Base-by-base conservation (phyloP, 2,113 vertebrate genomes). In the Saguinus imperator region DNA sequence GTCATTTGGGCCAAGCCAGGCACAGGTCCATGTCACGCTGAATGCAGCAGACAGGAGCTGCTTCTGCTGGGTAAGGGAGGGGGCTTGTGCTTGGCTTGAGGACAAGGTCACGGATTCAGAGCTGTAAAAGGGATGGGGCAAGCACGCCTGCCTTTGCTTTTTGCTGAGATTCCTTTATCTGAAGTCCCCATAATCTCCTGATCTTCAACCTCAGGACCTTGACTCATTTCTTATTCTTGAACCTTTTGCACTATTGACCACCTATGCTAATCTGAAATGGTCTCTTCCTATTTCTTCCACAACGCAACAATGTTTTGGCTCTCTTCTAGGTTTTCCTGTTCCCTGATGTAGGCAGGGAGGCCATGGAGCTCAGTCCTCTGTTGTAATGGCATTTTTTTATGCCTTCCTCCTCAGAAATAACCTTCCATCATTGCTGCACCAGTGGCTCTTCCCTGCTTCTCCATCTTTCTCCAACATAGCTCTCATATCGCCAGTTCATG, bases 381-480 rank as follows among this genome's bases (percentile, higher is more conserved):
- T 14, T 18, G 1, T 57, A 20, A 0, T 13, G 9, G 25, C 37
- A 45, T 45, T 27, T 32, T 2, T 55, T 5, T 13, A 20, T 55
- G 84, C 48, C 45, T 5, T 50, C 52, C 16, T 87, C 8, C 25
- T 50, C 29, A 1, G 58, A 52, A 23, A 8, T 9, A 13, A 17
- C 32, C 82, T 57, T 32, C 48, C 1, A 1, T 0, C 0, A 2
- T 6, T 27, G 0, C 48, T 27, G 18, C 6, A 43, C 72, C 16
- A 18, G 20, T 1, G 61, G 9, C 16, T 23, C 50, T 55, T 10
- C 1, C 12, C 58, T 27, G 68, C 35, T 17, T 61, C 57, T 21
- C n/a, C 48, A 45, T 23, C 43, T 66, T 70, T 73, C 76, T 43
- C 21, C 9, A 79, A n/a, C 17, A 35, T 18, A 20, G 48, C 55